These are phyloP conservation scores for Pantherophis alleghaniensis DNA, from an alignment of 2,797 vertebrate genomes.

Conservation along the genomic window DNA sequence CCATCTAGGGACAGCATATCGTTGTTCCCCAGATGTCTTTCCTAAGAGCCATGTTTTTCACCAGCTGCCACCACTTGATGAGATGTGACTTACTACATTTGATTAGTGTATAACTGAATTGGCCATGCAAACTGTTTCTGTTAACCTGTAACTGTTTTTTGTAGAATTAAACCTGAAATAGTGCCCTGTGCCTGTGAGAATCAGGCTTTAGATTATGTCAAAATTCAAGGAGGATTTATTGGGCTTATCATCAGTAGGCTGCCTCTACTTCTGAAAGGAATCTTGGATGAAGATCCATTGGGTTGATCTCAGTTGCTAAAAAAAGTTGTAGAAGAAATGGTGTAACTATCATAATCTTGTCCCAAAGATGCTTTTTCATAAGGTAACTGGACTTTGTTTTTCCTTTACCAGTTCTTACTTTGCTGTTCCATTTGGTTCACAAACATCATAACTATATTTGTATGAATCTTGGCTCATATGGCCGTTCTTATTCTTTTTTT, in stretches of 20 bases:
- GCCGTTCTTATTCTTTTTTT: neutral
- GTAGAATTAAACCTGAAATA: neutral
- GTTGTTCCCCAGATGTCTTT: neutral
- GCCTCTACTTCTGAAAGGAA: neutral
- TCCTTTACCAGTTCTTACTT: neutral
- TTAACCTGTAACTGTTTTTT: neutral
- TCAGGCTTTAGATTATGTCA: neutral
- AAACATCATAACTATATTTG: accelerated
- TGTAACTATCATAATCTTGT: neutral
- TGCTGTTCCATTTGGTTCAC: accelerated
- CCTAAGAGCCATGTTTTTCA: neutral
- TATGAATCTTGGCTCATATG: neutral
- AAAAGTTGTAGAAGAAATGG: neutral
- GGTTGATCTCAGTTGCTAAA: neutral
- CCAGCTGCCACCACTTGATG: neutral
- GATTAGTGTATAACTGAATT: neutral
- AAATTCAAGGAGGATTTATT: neutral
- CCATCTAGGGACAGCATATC: neutral
- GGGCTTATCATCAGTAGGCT: neutral
- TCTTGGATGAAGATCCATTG: neutral
- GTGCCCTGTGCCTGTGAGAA: neutral
- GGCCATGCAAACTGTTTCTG: neutral
- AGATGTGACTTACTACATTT: neutral
- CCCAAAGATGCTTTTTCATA: neutral
- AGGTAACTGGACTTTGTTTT: neutral